Percentiles rank a stretch among this genome's conserved stretches.
These are phyloP conservation scores for Antheraea mylitta DNA, from an alignment of 1,140 invertebrate genomes.

Conservation along the genomic window DNA sequence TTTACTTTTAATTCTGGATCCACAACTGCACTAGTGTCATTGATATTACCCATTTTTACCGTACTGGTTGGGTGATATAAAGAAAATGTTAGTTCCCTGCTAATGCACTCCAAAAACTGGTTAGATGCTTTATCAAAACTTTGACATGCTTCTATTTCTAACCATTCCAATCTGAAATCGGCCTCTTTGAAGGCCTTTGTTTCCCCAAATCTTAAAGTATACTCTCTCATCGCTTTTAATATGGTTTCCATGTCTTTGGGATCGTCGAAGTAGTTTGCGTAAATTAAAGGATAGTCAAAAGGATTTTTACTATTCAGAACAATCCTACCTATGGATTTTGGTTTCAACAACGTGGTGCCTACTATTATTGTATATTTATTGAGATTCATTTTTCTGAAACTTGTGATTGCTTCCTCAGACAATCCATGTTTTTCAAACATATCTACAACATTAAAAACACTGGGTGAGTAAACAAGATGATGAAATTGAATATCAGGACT, in stretches of 20 bases:
- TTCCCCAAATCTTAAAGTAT: conserved; percentile 65
- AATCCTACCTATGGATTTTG: conserved; percentile 81
- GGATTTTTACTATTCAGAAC: conserved; percentile 80
- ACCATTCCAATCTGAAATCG: conserved; percentile 54
- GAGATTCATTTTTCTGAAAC: conserved; percentile 45
- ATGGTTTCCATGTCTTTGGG: conserved; percentile 77
- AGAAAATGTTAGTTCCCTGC: conserved; percentile 65
- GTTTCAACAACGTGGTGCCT: conserved; percentile 73
- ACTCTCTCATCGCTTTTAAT: conserved; percentile 77
- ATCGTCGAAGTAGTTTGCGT: conserved; percentile 84
- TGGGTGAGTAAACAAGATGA: conserved; percentile 36
- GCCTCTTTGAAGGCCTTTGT: conserved; percentile 70
- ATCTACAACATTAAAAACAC: conserved; percentile 33
- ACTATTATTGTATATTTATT: conserved; percentile 61
- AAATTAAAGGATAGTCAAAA: conserved; percentile 81
- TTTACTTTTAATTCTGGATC: conserved; percentile 84
- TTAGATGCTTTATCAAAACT: conserved; percentile 60
- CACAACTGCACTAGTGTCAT: conserved; percentile 82
- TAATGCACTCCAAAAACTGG: conserved; percentile 78
- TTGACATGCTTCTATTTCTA: conserved; percentile 62
- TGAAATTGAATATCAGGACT: conserved; percentile 50
- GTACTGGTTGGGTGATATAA: conserved; percentile 84
- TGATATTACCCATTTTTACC: conserved; percentile 86
- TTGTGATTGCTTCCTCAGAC: conserved; percentile 31
- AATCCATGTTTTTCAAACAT: conserved; percentile 35